Evolutionary conservation across 2,888 invertebrate genomes (phyloP).

Genomic region (Hedychridium roseum): DNA sequence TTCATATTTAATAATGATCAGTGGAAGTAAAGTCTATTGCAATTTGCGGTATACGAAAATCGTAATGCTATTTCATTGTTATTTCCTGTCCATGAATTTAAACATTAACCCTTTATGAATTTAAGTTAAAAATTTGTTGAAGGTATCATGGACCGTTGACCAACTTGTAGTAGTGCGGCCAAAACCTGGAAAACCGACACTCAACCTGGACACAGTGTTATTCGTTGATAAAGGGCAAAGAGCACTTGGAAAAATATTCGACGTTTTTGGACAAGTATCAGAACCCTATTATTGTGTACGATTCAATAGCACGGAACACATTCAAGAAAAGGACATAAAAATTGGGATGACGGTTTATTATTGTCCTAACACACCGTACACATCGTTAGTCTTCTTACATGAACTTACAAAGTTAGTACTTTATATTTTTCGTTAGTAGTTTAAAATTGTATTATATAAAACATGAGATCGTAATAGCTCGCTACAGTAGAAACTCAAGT

Average conservation of each 20-base stretch:
- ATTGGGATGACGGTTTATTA: conserved; percentile 81
- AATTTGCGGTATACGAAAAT: too few species aligned
- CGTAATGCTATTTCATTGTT: too few species aligned
- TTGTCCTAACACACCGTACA: conserved; percentile 81
- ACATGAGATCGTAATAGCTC: conserved; percentile 8
- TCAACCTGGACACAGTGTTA: conserved; percentile 87
- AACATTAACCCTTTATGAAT: conserved; percentile 2
- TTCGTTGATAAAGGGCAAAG: conserved; percentile 83
- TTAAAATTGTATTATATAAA: conserved; percentile 5
- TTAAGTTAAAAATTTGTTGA: conserved; percentile 45
- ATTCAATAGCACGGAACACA: conserved; percentile 84
- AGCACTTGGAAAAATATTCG: conserved; percentile 83
- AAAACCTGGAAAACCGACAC: conserved; percentile 75
- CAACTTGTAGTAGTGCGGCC: conserved; percentile 76
- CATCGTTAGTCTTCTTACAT: conserved; percentile 78
- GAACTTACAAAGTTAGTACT: conserved; percentile 74
- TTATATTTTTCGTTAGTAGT: not conserved
- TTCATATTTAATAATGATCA: too few species aligned
- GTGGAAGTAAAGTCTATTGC: too few species aligned
- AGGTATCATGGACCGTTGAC: conserved; percentile 63
- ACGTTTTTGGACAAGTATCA: conserved; percentile 88
- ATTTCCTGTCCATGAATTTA: too few species aligned
- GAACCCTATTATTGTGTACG: conserved; percentile 90
- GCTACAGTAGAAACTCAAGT: too few species aligned
- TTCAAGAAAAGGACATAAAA: conserved; percentile 72